These are phyloP conservation scores for Bombus superbus DNA, from an alignment of 1,140 invertebrate genomes.

Conservation along the genomic window DNA sequence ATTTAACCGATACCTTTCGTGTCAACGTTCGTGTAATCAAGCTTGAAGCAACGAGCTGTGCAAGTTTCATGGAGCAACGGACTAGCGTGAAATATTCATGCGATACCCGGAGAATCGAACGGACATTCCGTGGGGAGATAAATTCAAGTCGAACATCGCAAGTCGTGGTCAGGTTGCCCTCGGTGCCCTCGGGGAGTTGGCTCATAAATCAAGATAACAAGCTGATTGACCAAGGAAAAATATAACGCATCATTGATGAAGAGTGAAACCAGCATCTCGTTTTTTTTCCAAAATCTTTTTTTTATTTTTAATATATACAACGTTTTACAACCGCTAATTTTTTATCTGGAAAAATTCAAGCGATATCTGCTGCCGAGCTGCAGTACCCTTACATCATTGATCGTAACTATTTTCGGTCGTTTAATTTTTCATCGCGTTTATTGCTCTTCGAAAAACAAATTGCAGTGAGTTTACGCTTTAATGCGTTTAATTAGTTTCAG, in stretches of 20 bases:
- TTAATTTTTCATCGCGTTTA: not conserved
- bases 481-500: not conserved
- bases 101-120: conserved; percentile 49
- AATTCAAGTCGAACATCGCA: conserved; percentile 13
- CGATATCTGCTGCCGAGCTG: not conserved
- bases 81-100: conserved; percentile 56
- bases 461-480: not conserved
- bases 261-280: not conserved
- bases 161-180: conserved; percentile 2
- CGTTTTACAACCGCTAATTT: not conserved
- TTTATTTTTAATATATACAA: not conserved
- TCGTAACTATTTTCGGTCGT: not conserved
- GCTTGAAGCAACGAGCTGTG: conserved; percentile 30
- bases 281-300: too few species aligned
- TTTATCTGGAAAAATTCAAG: not conserved
- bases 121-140: conserved; percentile 36
- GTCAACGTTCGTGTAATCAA: not conserved
- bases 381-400: not conserved
- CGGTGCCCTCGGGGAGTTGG: not conserved
- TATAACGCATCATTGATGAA: conserved; percentile 11
- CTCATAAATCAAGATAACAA: conserved; percentile 56
- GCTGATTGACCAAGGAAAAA: conserved; percentile 41
- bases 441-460: not conserved
- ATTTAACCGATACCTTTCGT: not conserved
- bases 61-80: conserved; percentile 35